These are phyloP conservation scores for Hemaris fuciformis DNA, from an alignment of 2,888 invertebrate genomes.

Conservation along the genomic window DNA sequence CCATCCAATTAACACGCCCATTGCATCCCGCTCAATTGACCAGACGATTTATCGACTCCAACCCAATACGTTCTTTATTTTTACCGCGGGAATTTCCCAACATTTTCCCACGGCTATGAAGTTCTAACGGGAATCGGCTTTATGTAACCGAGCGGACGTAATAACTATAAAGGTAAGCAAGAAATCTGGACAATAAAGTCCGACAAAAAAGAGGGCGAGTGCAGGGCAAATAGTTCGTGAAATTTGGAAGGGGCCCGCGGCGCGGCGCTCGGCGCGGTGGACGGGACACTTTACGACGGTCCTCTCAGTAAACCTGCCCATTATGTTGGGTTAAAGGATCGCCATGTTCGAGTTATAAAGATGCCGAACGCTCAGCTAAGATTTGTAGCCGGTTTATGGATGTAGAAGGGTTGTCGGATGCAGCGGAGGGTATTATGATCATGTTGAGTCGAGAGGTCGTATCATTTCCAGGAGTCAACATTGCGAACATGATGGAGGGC, in stretches of 20 bases:
- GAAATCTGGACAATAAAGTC: constrained; percentile 81
- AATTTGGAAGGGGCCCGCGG: constrained; percentile 73
- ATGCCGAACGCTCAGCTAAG: constrained; percentile 73
- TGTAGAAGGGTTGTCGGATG: constrained; percentile 77
- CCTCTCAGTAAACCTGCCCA: constrained; percentile 78
- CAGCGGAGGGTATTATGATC: constrained; percentile 74
- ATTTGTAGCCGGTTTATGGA: constrained; percentile 78
- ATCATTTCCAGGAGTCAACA: constrained; percentile 77
- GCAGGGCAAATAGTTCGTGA: constrained; percentile 80
- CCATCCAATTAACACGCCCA: constrained; percentile 75
- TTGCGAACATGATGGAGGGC: constrained; percentile 71
- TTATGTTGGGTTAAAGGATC: constrained; percentile 81
- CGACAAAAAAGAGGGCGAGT: constrained; percentile 78
- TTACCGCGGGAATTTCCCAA: constrained; percentile 34
- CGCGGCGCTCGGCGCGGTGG: constrained; percentile 37
- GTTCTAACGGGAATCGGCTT: constrained; percentile 76
- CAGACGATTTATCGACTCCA: constrained; percentile 64
- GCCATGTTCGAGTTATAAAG: constrained; percentile 75
- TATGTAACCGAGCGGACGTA: constrained; percentile 79
- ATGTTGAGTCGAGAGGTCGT: constrained; percentile 75
- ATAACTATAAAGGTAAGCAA: constrained; percentile 80
- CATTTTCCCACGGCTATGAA: constrained; percentile 80
- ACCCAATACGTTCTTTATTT: constrained; percentile 35
- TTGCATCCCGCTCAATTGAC: constrained; percentile 68
- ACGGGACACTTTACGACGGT: constrained; percentile 79